Conservation (phyloP, 2,797 vertebrate species). For the Anguilla obscura region DNA sequence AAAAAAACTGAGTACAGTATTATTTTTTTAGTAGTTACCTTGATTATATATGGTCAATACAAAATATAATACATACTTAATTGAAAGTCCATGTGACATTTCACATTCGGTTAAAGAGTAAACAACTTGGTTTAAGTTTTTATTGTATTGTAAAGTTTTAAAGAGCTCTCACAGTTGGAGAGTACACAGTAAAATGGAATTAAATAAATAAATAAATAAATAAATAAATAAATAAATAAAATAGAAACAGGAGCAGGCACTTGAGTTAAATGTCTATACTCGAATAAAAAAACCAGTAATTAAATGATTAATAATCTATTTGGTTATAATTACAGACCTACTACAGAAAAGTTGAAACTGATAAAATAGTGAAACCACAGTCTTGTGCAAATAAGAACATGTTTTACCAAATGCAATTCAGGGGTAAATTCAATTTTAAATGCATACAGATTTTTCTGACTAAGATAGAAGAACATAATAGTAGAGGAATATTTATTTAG, state of each 20-base stretch:
- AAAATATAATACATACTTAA: not conserved
- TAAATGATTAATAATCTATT: not conserved
- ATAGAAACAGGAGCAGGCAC: not conserved
- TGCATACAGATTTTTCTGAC: too few relatives aligned
- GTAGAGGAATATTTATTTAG: too few relatives aligned
- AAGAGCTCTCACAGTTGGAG: not conserved
- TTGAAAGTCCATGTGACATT: not conserved
- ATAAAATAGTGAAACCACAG: not conserved
- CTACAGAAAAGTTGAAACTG: not conserved
- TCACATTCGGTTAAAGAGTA: not conserved
- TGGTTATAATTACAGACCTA: not conserved
- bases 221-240: not conserved
- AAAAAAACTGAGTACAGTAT: not conserved
- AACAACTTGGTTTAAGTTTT: not conserved
- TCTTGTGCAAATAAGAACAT: too few relatives aligned
- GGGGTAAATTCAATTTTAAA: too few relatives aligned
- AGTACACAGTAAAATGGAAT: not conserved
- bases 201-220: not conserved
- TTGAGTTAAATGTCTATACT: not conserved
- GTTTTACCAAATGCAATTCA: not conserved
- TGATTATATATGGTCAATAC: not conserved
- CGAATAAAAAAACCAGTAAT: not conserved
- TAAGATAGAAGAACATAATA: too few relatives aligned
- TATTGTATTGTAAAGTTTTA: not conserved
- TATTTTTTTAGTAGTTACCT: not conserved